A percentile compares a stretch with the other conserved stretches of the same genome.
Conservation (phyloP, 2,888 invertebrate species). For the Drosophila silvestris region DNA sequence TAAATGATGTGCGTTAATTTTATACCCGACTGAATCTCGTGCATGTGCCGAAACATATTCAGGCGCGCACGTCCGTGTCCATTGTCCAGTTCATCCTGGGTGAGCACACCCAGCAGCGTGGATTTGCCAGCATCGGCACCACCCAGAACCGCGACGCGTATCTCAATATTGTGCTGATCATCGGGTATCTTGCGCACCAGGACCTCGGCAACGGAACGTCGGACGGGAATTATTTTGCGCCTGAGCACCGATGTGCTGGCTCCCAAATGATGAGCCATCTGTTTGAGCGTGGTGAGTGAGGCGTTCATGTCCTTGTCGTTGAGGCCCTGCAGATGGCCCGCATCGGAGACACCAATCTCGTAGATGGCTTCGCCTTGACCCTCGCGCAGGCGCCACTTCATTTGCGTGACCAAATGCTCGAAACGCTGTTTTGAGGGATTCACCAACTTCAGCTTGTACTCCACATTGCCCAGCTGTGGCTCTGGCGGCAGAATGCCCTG, state of each 20-base stretch:
- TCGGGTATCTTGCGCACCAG: conserved; percentile 95
- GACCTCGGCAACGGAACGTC: conserved; percentile 93
- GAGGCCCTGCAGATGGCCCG: conserved; percentile 94
- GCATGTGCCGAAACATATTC: conserved; percentile 97
- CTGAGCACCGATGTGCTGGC: conserved; percentile 92
- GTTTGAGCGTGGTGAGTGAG: conserved; percentile 92
- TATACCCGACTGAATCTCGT: conserved; percentile 93
- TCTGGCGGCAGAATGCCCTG: conserved; percentile 94
- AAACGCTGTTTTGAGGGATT: conserved; percentile 95
- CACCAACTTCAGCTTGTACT: conserved; percentile 97
- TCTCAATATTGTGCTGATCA: conserved; percentile 94
- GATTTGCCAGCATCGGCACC: conserved; percentile 99
- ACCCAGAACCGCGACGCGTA: conserved; percentile 96
- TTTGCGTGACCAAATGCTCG: conserved; percentile 98
- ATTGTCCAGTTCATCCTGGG: conserved; percentile 98
- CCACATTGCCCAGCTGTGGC: conserved; percentile 97
- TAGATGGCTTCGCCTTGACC: conserved; percentile 99
- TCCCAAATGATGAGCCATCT: conserved; percentile 95
- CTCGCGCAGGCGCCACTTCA: conserved; percentile 98
- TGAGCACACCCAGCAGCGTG: conserved; percentile 96
- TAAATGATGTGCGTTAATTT: neutral
- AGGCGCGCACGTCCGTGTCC: conserved; percentile 97
- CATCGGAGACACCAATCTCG: conserved; percentile 97
- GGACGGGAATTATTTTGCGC: conserved; percentile 87
- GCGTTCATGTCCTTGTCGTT: conserved; percentile 93